Conservation (phyloP, 92 coral and sea anemone genomes). For the Paragorgia papillata region DNA sequence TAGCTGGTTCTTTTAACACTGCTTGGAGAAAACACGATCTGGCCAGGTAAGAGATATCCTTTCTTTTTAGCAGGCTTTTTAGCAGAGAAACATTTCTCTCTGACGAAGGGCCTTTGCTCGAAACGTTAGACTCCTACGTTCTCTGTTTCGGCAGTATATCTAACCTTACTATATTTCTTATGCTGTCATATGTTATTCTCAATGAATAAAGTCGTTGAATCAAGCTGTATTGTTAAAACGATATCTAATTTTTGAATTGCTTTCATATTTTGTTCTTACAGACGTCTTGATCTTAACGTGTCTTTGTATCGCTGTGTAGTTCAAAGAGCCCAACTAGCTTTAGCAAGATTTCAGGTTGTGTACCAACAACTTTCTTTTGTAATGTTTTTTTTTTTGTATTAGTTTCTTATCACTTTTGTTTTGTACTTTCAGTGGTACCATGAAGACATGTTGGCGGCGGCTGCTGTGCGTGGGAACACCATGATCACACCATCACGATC, state of each 20-base stretch:
- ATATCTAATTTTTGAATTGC: background rate
- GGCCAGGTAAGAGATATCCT: constrained; percentile 68
- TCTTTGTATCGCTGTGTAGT: constrained; percentile 89
- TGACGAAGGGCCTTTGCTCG: too few relatives aligned
- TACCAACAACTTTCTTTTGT: too few relatives aligned
- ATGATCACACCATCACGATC: constrained; percentile 97
- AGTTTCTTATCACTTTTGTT: background rate
- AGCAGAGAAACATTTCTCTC: too few relatives aligned
- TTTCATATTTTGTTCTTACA: constrained; percentile 21
- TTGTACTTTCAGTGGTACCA: constrained; percentile 73
- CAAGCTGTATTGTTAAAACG: background rate
- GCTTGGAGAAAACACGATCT: constrained; percentile 99
- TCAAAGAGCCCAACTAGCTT: constrained; percentile 90
- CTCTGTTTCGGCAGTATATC: too few relatives aligned
- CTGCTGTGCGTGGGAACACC: constrained; percentile 89
- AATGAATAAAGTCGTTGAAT: too few relatives aligned
- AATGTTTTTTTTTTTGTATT: too few relatives aligned
- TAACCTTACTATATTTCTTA: background rate
- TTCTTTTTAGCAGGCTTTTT: background rate
- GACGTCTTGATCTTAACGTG: constrained; percentile 94
- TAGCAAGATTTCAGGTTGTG: constrained; percentile 92
- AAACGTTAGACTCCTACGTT: too few relatives aligned
- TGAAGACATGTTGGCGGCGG: constrained; percentile 79
- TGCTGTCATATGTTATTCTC: too few relatives aligned
- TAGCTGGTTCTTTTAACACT: constrained; percentile 90